Conservation (phyloP, 1,140 invertebrate genomes). For the Pseudomyrmex flavicornis region DNA sequence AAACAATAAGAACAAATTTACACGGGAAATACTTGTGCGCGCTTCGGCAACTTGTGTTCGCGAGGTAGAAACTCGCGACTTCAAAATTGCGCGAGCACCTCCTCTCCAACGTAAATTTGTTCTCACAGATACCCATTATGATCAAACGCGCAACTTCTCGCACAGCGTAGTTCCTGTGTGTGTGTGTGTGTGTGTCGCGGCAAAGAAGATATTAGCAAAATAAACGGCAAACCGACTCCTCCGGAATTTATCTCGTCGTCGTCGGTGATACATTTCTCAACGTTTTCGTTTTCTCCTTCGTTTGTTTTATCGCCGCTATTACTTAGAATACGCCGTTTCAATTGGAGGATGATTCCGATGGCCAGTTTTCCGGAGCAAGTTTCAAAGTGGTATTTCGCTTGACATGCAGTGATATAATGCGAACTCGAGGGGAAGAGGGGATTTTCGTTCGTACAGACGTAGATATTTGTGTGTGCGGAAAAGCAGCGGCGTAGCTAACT, state of each 20-base stretch:
- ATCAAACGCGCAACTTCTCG: constrained; percentile 23
- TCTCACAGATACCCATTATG: constrained; percentile 23
- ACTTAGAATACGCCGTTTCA: constrained; percentile 45
- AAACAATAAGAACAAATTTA: constrained; percentile 33
- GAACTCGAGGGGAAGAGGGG: not conserved
- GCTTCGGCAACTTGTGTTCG: not conserved
- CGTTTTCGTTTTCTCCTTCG: constrained; percentile 11
- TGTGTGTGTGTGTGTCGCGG: constrained; percentile 4
- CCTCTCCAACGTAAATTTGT: constrained; percentile 34
- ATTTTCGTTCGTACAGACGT: constrained; percentile 20
- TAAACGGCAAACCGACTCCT: constrained; percentile 31
- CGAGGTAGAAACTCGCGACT: constrained; percentile 20
- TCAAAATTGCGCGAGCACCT: constrained; percentile 19
- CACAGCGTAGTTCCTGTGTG: too few relatives aligned
- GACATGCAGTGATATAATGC: constrained; percentile 60
- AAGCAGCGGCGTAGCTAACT: constrained; percentile 37
- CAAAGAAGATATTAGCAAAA: constrained; percentile 38
- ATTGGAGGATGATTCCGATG: constrained; percentile 47
- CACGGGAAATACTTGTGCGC: constrained; percentile 10
- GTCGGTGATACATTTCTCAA: constrained; percentile 30
- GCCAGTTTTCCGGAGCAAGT: constrained; percentile 47
- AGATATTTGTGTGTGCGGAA: constrained; percentile 53
- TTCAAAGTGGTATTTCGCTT: constrained; percentile 56
- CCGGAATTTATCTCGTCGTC: constrained; percentile 14
- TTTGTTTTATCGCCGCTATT: constrained; percentile 49